Conservation (phyloP, 2,888 invertebrate genomes). For the Aelia acuminata region DNA sequence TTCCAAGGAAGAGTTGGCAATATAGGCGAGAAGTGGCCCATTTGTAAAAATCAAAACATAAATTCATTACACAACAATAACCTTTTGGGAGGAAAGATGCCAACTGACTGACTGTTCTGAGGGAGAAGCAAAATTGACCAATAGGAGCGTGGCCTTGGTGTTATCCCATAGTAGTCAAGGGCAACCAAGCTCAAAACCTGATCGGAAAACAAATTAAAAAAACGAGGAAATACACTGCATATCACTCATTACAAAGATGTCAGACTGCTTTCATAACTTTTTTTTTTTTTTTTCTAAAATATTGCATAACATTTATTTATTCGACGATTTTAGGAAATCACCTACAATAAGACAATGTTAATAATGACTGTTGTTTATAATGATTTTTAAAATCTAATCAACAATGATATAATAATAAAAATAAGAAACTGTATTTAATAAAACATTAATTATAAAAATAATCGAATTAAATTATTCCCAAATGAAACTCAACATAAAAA, state of each 20-base stretch:
- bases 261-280: background rate
- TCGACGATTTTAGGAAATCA: too few relatives aligned
- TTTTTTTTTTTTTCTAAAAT: too few relatives aligned
- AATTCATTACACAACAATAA: slow-evolving; percentile 37
- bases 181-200: slow-evolving; percentile 21
- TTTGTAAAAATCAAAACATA: slow-evolving; percentile 25
- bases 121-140: background rate
- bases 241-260: slow-evolving; percentile 1
- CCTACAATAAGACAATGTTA: too few relatives aligned
- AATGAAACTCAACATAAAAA: background rate
- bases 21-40: slow-evolving; percentile 42
- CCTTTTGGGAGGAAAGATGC: background rate
- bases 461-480: background rate
- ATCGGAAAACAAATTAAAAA: slow-evolving; percentile 18
- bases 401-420: too few relatives aligned
- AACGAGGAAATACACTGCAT: background rate
- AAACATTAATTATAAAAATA: background rate
- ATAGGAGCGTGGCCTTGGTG: background rate
- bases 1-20: slow-evolving; percentile 42
- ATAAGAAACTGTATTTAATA: background rate
- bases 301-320: too few relatives aligned
- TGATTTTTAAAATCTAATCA: too few relatives aligned
- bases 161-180: slow-evolving; percentile 38
- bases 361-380: too few relatives aligned
- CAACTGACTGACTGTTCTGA: slow-evolving; percentile 42